These are phyloP conservation scores for Bombylius major DNA, from an alignment of 2,888 invertebrate species.

Conservation along the genomic window DNA sequence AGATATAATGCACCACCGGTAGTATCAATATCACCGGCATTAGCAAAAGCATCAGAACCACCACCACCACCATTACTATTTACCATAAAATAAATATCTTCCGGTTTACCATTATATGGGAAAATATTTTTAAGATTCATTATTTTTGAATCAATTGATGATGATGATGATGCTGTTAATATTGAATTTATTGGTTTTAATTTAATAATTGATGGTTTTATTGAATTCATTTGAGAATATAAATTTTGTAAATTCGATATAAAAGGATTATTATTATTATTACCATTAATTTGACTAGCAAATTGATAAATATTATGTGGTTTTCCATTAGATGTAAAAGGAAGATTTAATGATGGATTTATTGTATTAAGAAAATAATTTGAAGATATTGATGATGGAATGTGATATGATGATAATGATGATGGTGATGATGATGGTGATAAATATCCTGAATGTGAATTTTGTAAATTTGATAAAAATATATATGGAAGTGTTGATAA, in stretches of 20 bases:
- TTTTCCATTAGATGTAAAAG: conserved; percentile 69
- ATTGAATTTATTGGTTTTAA: conserved; percentile 36
- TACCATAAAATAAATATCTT: conserved; percentile 29
- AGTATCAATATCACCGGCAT: no score
- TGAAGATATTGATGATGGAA: no score
- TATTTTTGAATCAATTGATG: conserved; percentile 46
- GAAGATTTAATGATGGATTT: conserved; percentile 55
- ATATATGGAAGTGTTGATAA: conserved; percentile 38
- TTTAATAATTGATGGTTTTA: conserved; percentile 32
- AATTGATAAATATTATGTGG: conserved; percentile 67
- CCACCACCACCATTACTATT: not conserved
- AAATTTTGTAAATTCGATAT: not conserved
- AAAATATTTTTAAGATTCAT: conserved; percentile 63
- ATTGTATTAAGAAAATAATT: conserved; percentile 14
- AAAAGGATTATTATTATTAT: no score
- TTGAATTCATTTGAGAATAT: not conserved
- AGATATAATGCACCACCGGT: no score
- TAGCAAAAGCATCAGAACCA: no score
- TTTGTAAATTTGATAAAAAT: conserved; percentile 1
- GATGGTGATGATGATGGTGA: not conserved
- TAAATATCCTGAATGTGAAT: not conserved
- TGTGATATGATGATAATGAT: not conserved
- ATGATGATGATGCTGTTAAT: no score
- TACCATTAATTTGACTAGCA: conserved; percentile 23
- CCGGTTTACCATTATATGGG: conserved; percentile 55